Base-by-base conservation (phyloP, 2,888 invertebrate genomes). In the Cheilosia impressa region DNA sequence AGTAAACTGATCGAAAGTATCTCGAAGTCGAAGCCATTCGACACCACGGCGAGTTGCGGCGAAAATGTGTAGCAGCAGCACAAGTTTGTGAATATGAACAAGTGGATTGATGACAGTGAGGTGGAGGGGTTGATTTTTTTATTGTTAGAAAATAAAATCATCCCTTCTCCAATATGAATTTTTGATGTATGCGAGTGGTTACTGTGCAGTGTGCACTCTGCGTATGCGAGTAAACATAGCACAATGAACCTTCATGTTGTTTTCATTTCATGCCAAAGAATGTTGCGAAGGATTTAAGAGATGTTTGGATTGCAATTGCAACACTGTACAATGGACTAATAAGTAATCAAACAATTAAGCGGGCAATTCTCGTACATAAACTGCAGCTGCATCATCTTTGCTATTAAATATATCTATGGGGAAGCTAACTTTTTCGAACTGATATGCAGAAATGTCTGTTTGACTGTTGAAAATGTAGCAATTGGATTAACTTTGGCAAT, bases 1-100 rank as follows among this genome's bases (percentile, higher is more conserved):
- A 81, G 72, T 77, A 77, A 81, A 85, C 85, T 85, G 85, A 85
- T 85, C 85, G 73, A 85, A 85, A 81, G 72, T 81, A 81, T 77
- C 81, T 85, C 41, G 85, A 76, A 81, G 43, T 85, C 41, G 85
- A 76, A 81, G 43, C 62, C 58, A 43, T 27, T 76, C 43, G 27
- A 38, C 65, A 53, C 55, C 31, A 66, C 75, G 80, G 75, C 75
- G 75, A 84, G 62, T 72, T 81, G 72, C 62, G 77, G 81, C 81
- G 81, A 81, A 80, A 63, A 34, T 47, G 13, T 65, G 63, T 58
- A 55, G 10, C 41, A 55, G 10, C 45, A 19, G 58, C 22, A 71
- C 58, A 58, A 15, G 50, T 31, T 34, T 65, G 38, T 38, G 52
- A 65, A 43, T 72, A 50, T 43, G 63, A 43, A 38, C 72, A 43